Evolutionary conservation across 2,113 vertebrate species (phyloP).

Genomic region (Centrocercus urophasianus): DNA sequence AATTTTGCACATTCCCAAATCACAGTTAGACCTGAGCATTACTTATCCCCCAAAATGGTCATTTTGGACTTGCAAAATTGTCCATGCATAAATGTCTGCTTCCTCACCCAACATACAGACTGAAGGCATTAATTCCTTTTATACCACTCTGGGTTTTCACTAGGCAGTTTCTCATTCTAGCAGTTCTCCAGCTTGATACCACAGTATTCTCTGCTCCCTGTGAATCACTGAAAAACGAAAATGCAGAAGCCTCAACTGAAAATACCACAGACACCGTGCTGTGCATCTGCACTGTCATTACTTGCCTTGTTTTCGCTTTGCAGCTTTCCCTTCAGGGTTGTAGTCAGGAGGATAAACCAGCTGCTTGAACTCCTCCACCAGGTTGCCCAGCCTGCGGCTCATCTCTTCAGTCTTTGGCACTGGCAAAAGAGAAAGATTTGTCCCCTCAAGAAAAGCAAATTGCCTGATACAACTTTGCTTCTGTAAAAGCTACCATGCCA

Average conservation of each 20-base stretch:
- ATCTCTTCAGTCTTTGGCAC: slow-evolving; percentile 92
- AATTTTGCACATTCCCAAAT: neutral
- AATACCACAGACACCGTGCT: neutral
- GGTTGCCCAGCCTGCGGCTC: slow-evolving; percentile 82
- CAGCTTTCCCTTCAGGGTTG: slow-evolving; percentile 81
- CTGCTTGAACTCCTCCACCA: slow-evolving; percentile 90
- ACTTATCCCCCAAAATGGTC: neutral
- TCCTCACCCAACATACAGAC: neutral
- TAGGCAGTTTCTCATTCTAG: neutral
- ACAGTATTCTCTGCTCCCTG: neutral
- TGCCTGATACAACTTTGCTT: neutral
- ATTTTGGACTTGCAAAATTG: neutral
- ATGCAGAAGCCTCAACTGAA: neutral
- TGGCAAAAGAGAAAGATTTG: slow-evolving; percentile 62
- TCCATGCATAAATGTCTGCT: neutral
- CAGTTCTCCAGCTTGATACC: neutral
- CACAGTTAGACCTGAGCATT: neutral
- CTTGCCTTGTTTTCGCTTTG: slow-evolving; percentile 84
- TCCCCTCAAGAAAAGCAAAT: neutral
- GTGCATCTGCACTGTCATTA: neutral
- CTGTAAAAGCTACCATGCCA: neutral
- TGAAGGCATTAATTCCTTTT: neutral
- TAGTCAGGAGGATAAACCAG: slow-evolving; percentile 91
- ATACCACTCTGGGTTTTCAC: neutral
- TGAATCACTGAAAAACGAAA: neutral